Evolutionary conservation across 1,140 invertebrate genomes (phyloP), one percentile per base, ranked within the genome.

Genomic region (Pachyrhynchus sulphureomaculatus): DNA sequence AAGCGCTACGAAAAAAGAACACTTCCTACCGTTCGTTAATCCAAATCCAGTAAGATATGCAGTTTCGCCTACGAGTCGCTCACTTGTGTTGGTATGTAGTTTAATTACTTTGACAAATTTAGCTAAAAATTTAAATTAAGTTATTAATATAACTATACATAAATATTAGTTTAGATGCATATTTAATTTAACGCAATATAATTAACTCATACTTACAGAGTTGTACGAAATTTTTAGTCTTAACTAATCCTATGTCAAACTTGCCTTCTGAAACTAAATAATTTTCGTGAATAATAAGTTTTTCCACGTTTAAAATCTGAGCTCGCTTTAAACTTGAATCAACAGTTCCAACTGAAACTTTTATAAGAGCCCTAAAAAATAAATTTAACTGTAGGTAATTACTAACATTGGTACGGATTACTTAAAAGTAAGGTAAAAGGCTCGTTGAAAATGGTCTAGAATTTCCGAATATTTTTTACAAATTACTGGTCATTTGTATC

Each of bases 1-100:
- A 36, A 34, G 34, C 4, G 9, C n/a, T 20, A 15, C 32, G 0
- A 0, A 15, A 48, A 48, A 29, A 17, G 18, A 15, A 39, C 10
- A n/a, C 12, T 12, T 10, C 10, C 64, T 66, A 73, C 74, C 74
- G 59, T 76, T 70, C n/a, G 70, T 71, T 24, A 74, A 69, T 6
- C 74, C 74, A 55, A 76, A 73, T 24, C 74, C 74, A 6, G 73
- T 76, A 18, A 76, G 41, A 59, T 65, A 76, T 8, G 65, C 73
- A 1, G 60, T 71, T 49, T 64, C 64, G 2, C 69, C 69, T 9
- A 73, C 42, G 9, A 76, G 44, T 23, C 52, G 44, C 58, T 76
- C 73, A 12, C 52, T 62, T 13, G 68, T 70, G 42, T 73, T 68
- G 1, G 32, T 55, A 36, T 75, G 73, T 17, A 76, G 36, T 32